Percentiles rank a stretch among this genome's conserved stretches.
Evolutionary conservation across 2,888 invertebrate genomes (phyloP).

Genomic region (Stramonita haemastoma): DNA sequence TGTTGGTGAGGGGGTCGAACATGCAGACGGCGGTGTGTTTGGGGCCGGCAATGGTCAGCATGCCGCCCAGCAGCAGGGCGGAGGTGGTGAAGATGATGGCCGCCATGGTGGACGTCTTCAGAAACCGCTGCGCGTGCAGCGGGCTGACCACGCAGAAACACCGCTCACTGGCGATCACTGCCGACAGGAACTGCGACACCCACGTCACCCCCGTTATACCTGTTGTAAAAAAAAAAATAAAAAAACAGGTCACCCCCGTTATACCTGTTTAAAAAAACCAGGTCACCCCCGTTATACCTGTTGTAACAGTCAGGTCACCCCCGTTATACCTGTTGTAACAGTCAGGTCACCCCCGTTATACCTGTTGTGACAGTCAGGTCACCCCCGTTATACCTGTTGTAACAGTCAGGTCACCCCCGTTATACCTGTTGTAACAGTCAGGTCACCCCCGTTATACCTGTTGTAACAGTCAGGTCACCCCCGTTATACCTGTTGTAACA

Average conservation of each 20-base stretch:
- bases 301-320: conserved; percentile 21
- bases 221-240: too few species aligned
- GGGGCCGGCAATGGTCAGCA: conserved; percentile 37
- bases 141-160: conserved; percentile 41
- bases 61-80: conserved; percentile 7
- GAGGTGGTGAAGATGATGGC: conserved; percentile 28
- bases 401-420: conserved; percentile 24
- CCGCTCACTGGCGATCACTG: conserved; percentile 39
- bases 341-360: too few species aligned
- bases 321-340: not conserved
- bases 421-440: not conserved
- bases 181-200: conserved; percentile 38
- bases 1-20: conserved; percentile 32
- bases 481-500: not conserved
- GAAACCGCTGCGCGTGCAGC: conserved; percentile 31
- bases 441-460: too few species aligned
- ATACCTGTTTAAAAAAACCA: conserved; percentile 17
- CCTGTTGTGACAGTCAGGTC: conserved; percentile 30
- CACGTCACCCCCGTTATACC: conserved; percentile 22
- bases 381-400: not conserved
- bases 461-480: conserved; percentile 24
- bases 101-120: conserved; percentile 40
- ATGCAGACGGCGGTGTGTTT: conserved; percentile 35
- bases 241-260: conserved; percentile 5
- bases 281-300: conserved; percentile 1